Base-by-base conservation (phyloP, 2,888 invertebrate species). In the Phlogophora meticulosa region DNA sequence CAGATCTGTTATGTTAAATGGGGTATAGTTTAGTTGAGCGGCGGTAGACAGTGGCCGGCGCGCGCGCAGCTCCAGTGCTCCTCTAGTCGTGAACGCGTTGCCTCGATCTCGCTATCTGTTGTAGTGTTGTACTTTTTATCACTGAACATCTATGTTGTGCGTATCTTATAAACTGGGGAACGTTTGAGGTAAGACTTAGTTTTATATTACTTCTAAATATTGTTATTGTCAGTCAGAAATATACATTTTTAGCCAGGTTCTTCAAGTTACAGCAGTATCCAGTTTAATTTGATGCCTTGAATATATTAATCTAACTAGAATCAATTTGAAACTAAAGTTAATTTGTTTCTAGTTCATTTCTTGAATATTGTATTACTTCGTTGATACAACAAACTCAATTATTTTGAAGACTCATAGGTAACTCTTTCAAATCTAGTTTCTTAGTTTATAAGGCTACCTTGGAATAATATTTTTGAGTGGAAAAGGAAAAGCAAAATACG, bases 61-160 rank as follows among this genome's bases (percentile, higher is more conserved):
- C 80, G 80, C 58, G 81, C 75, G 83, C 72, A 58, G 64, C 61
- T 60, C 68, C 79, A 80, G 83, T 85, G 76, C 74, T 70, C 78
- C 80, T 81, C 81, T 84, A 84, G 85, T 78, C 80, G 83, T 76
- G 83, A 77, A 72, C 81, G 80, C 70, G 86, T 82, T 84, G 84
- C 82, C 83, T 65, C 77, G 75, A 72, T 82, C 66, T 72, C 66
- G 72, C 60, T 70, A 80, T 74, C 60, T 80, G 53, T 62, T 64
- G 24, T 46, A 68, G 72, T 76, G 70, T 64, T 56, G 55, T 76
- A 77, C 17, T 74, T 76, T 72, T 82, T 83, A 81, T 85, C 76
- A 71, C 55, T 60, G 24, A 59, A 36, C 67, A 70, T 75, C 67
- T 67, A 85, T 86, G 80, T 83, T 85, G 84, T 85, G 65, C 65